Evolutionary conservation across 2,888 invertebrate species (phyloP).

Genomic region (Hypselothyrea guttata): DNA sequence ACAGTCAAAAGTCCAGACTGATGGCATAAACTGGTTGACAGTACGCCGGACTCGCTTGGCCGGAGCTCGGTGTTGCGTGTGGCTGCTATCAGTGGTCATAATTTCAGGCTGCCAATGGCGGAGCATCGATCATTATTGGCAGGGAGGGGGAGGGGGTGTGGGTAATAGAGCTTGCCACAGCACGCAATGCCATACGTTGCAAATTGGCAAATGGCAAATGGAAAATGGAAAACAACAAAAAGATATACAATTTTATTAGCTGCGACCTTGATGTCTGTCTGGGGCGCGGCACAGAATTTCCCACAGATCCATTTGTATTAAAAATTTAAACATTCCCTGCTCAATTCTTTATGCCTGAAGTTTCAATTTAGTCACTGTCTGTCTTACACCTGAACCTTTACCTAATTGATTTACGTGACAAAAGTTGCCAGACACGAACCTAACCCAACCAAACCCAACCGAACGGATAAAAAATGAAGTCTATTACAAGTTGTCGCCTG

Average conservation of each 20-base stretch:
- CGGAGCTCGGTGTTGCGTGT: slow-evolving; percentile 41
- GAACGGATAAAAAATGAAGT: slow-evolving; percentile 20
- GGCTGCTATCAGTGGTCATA: slow-evolving; percentile 56
- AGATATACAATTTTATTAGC: slow-evolving; percentile 42
- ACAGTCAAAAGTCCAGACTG: background rate
- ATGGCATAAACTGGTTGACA: slow-evolving; percentile 46
- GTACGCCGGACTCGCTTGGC: background rate
- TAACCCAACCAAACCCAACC: slow-evolving; percentile 4
- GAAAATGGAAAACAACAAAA: slow-evolving; percentile 25
- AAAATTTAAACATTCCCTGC: too few relatives aligned
- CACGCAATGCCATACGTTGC: slow-evolving; percentile 38
- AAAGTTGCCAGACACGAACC: slow-evolving; percentile 62
- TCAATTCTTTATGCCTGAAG: too few relatives aligned
- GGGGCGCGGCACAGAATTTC: slow-evolving; percentile 2
- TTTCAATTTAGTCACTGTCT: too few relatives aligned
- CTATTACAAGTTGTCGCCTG: slow-evolving; percentile 6
- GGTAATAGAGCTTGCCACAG: slow-evolving; percentile 33
- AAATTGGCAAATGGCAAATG: slow-evolving; percentile 59
- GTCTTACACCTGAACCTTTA: slow-evolving; percentile 23
- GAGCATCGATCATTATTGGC: slow-evolving; percentile 61
- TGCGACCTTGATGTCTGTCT: slow-evolving; percentile 31
- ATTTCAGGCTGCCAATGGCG: slow-evolving; percentile 51
- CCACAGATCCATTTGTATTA: too few relatives aligned
- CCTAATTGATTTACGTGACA: slow-evolving; percentile 70
- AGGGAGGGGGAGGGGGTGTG: slow-evolving; percentile 3